phyloP scores from a whole-genome alignment of 2,888 invertebrate species.

The Cylindroiulus punctatus region DNA sequence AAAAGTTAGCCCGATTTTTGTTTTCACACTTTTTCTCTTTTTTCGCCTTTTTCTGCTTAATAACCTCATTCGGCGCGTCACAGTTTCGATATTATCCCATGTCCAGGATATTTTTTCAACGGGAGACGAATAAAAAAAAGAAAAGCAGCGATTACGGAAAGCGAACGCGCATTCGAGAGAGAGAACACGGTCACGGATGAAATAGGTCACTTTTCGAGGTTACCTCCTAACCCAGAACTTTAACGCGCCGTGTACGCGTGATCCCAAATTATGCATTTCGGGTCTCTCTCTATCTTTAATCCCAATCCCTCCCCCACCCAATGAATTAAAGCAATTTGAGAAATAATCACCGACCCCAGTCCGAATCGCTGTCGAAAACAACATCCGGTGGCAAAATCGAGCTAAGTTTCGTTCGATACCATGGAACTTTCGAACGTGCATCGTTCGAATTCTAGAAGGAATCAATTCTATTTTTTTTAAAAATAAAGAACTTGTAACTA shows the following conservation, averaged over 20 bases:
- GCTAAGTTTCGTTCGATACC: no score
- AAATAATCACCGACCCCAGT: no score
- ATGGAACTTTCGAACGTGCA: no score
- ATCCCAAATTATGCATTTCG: constrained; percentile 3
- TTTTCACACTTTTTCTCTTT: no score
- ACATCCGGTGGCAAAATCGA: no score
- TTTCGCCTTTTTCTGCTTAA: not conserved
- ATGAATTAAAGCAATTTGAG: no score
- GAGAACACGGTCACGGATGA: constrained; percentile 47
- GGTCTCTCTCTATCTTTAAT: no score
- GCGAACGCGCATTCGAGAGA: not conserved
- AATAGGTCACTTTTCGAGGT: constrained; percentile 56
- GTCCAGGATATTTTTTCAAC: not conserved
- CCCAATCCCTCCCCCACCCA: not conserved
- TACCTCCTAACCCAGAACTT: constrained; percentile 57
- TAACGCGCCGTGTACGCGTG: not conserved
- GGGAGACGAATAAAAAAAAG: not conserved
- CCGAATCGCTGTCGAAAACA: no score
- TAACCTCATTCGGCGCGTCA: not conserved
- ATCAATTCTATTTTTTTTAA: no score
- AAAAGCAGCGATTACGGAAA: not conserved
- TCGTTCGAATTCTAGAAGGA: no score
- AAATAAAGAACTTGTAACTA: no score
- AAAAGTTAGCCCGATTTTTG: no score
- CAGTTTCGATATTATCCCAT: constrained; percentile 27